Percentiles rank a stretch among this genome's conserved stretches.
These are phyloP conservation scores for Silurus lanzhouensis DNA, from an alignment of 2,797 vertebrate species.

Conservation along the genomic window DNA sequence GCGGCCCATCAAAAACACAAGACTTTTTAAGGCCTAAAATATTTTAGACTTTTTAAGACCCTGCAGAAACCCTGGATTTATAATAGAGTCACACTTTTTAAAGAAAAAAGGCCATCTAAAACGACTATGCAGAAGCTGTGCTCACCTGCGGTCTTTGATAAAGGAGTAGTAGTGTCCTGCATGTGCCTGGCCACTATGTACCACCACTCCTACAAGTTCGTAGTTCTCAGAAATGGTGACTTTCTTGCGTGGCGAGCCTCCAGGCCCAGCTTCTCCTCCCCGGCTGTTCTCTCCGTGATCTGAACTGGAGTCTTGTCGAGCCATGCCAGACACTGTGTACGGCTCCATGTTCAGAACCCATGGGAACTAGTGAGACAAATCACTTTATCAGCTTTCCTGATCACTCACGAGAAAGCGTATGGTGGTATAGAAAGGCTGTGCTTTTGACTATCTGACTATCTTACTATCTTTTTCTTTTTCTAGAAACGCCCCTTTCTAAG, in stretches of 20 bases:
- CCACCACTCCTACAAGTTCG: slow-evolving; percentile 95
- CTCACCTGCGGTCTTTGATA: slow-evolving; percentile 96
- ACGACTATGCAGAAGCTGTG: neutral
- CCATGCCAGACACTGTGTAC: slow-evolving; percentile 97
- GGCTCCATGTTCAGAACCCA: slow-evolving; percentile 99
- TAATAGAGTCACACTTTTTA: neutral
- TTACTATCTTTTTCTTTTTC: too few species aligned
- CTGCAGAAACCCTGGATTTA: too few species aligned
- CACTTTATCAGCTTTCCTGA: neutral
- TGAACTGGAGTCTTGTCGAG: slow-evolving; percentile 90
- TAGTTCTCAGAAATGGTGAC: slow-evolving; percentile 98
- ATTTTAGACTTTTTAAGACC: too few species aligned
- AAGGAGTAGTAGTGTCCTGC: slow-evolving; percentile 99
- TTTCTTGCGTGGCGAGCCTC: slow-evolving; percentile 93
- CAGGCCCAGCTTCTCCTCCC: slow-evolving; percentile 77
- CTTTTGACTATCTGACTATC: too few species aligned
- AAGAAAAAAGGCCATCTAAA: neutral
- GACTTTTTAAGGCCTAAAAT: too few species aligned
- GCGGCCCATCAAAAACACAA: too few species aligned
- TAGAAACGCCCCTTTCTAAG: too few species aligned
- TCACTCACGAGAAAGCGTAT: neutral
- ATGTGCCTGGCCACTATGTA: slow-evolving; percentile 97
- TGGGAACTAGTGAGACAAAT: slow-evolving; percentile 82
- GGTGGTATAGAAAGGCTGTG: neutral
- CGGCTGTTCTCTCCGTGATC: slow-evolving; percentile 88